Conservation (phyloP, 1,140 invertebrate species). For the Harlomillsia oculata region DNA sequence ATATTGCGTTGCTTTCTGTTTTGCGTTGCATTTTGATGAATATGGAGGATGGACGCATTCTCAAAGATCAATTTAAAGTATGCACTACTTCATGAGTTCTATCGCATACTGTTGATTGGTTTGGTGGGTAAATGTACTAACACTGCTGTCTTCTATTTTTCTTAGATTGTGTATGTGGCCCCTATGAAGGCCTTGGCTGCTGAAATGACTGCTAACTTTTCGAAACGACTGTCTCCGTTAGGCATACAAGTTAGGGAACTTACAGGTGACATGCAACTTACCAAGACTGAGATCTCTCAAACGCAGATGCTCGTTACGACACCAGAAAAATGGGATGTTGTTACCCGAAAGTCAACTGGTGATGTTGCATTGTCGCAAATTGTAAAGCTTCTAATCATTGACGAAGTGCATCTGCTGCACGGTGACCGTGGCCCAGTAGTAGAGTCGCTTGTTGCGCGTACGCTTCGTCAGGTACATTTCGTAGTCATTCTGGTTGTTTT, state of each 20-base stretch:
- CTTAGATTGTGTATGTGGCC: slow-evolving; percentile 91
- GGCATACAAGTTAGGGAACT: slow-evolving; percentile 81
- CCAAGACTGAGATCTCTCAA: slow-evolving; percentile 84
- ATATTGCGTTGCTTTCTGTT: slow-evolving; percentile 89
- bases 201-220: slow-evolving; percentile 95
- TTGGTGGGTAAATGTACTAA: not conserved
- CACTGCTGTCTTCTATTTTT: slow-evolving; percentile 19
- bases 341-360: slow-evolving; percentile 83
- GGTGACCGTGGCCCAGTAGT: slow-evolving; percentile 96
- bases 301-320: slow-evolving; percentile 98
- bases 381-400: slow-evolving; percentile 91
- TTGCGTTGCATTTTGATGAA: slow-evolving; percentile 81
- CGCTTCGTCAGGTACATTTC: slow-evolving; percentile 63
- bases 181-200: slow-evolving; percentile 99
- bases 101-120: slow-evolving; percentile 1
- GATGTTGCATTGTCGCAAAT: slow-evolving; percentile 83
- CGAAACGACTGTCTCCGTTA: slow-evolving; percentile 61
- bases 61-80: slow-evolving; percentile 89
- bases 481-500: not conserved
- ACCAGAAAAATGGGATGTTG: slow-evolving; percentile 99
- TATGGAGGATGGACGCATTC: slow-evolving; percentile 65
- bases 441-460: slow-evolving; percentile 91
- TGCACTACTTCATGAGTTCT: too few relatives aligned
- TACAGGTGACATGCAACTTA: slow-evolving; percentile 97
- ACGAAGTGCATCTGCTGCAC: slow-evolving; percentile 96